phyloP scores from a whole-genome alignment of 1,140 invertebrate genomes.

The Panagrolaimus sp. region DNA sequence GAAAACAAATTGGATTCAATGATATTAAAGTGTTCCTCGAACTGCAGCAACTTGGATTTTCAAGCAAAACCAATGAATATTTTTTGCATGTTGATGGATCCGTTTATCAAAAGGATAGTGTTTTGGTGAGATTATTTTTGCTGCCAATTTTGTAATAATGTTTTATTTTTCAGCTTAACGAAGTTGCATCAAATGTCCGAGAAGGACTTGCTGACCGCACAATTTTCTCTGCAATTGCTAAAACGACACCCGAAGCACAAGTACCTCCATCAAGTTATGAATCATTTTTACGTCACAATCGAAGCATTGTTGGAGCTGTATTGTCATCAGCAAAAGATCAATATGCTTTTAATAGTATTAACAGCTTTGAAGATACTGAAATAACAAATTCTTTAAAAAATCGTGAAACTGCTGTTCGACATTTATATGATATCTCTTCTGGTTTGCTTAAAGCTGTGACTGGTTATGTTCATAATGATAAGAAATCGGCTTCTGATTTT shows the following conservation, averaged over 20 bases:
- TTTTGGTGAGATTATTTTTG: not conserved
- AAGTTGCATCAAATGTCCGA: not conserved
- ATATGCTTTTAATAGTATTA: not conserved
- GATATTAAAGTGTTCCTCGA: not conserved
- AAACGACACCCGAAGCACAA: not conserved
- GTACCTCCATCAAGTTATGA: not conserved
- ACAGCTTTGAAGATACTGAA: slow-evolving; percentile 1
- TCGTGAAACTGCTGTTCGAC: not conserved
- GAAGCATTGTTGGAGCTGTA: not conserved
- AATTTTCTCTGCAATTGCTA: not conserved
- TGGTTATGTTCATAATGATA: slow-evolving; percentile 1
- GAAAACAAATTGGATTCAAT: not conserved
- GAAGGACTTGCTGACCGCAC: not conserved
- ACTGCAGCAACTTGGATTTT: not conserved
- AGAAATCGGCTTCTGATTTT: not conserved
- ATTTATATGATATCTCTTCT: not conserved
- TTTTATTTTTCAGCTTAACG: not conserved
- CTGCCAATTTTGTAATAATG: not conserved
- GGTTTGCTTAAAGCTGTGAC: not conserved
- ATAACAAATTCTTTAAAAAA: not conserved
- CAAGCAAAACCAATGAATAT: not conserved
- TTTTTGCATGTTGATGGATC: slow-evolving; percentile 11
- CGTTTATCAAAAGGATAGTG: not conserved
- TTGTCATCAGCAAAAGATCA: not conserved
- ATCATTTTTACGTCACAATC: slow-evolving; percentile 7